These are phyloP conservation scores for Oreonectes daqikongensis DNA, from an alignment of 2,797 vertebrate species.

Conservation along the genomic window DNA sequence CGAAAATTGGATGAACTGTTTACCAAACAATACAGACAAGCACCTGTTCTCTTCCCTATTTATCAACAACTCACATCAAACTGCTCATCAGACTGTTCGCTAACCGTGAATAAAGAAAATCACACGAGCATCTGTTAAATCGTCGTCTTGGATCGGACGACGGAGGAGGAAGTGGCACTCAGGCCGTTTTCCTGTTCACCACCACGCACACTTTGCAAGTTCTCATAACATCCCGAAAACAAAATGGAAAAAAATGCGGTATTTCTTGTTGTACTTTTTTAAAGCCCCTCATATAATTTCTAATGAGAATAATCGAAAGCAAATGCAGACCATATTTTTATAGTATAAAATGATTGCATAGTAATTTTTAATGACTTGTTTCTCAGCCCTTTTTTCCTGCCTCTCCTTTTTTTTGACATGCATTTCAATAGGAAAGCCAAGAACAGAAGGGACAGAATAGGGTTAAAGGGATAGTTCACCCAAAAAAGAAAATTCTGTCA, in stretches of 20 bases:
- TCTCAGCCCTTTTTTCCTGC: slow-evolving; percentile 52
- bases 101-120: background rate
- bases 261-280: slow-evolving; percentile 54
- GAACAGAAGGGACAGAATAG: slow-evolving; percentile 52
- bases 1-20: slow-evolving; percentile 55
- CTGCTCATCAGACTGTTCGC: background rate
- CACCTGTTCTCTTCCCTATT: slow-evolving; percentile 68
- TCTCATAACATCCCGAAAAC: slow-evolving; percentile 45
- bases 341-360: slow-evolving; percentile 66
- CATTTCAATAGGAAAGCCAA: slow-evolving; percentile 54
- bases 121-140: background rate
- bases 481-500: too few relatives aligned
- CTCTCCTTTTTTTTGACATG: slow-evolving; percentile 34
- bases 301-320: slow-evolving; percentile 68
- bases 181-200: slow-evolving; percentile 52
- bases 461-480: background rate
- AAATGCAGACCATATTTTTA: slow-evolving; percentile 69
- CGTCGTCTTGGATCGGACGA: too few relatives aligned
- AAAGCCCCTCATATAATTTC: slow-evolving; percentile 60
- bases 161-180: slow-evolving; percentile 46
- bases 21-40: slow-evolving; percentile 65
- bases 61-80: slow-evolving; percentile 47
- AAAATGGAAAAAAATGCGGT: slow-evolving; percentile 57
- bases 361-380: slow-evolving; percentile 67
- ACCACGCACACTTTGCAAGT: slow-evolving; percentile 37